Base-by-base conservation (phyloP, 1,140 invertebrate genomes). In the Nephila pilipes region DNA sequence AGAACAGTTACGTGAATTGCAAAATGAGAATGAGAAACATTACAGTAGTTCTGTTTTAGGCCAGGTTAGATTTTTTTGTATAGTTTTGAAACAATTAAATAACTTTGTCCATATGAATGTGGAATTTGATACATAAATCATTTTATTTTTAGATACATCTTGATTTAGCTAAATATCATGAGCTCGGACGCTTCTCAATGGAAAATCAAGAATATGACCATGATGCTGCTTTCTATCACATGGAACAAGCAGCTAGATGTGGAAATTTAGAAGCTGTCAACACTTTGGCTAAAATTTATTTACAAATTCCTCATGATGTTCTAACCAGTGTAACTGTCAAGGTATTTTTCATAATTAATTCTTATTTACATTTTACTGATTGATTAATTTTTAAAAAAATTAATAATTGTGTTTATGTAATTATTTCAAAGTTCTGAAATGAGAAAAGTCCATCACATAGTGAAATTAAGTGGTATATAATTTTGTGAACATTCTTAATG, bases 111-210 rank as follows among this genome's bases (percentile, higher is more conserved):
- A 57, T 54, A n/a, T 22, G 8, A 22, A 83, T 55, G 22, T 83
- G 25, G 10, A 65, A 25, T 25, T 29, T 65, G 12, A 65, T 25
- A 65, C 14, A 46, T 0, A 54, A 20, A n/a, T 38, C 36, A 25
- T 46, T 79, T 58, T 14, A n/a, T 94, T 93, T 88, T 94, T 18
- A 96, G 95, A 95, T 97, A 93, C 96, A 97, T 94, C 95, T 97
- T 93, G 96, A 97, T 93, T 94, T 97, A 94, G 96, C 96, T 18
- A 96, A 96, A 93, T 97, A 97, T 94, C 96, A 97, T 94, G 96
- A 97, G 94, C 90, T 96, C 1, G 96, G 96, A 32, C 95, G 96
- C 36, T 97, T 97, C 94, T 93, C 94, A 12, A 8, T 93, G 20
- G 94, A 95, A 87, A 94, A 95, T 69, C 94, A 94, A 25, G 94